phyloP scores from a whole-genome alignment of 2,797 vertebrate genomes.

The Mus caroli region DNA sequence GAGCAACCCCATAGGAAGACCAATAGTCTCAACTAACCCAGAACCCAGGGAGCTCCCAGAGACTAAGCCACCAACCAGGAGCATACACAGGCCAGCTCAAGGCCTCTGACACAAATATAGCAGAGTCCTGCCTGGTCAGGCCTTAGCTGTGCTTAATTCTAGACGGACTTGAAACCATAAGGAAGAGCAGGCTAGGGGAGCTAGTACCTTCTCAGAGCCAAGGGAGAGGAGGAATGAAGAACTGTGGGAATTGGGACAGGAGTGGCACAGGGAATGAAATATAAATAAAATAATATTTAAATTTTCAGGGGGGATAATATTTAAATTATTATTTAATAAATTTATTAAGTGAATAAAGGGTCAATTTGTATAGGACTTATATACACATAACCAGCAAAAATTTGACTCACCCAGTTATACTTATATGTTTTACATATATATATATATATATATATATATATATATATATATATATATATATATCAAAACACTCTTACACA shows the following conservation, averaged over 20 bases:
- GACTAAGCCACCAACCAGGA: neutral
- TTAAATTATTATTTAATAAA: neutral
- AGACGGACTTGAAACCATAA: neutral
- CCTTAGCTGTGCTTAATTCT: neutral
- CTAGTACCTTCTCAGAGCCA: fast-evolving
- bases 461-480: neutral
- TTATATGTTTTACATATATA: neutral
- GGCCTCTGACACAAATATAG: neutral
- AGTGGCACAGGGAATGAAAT: neutral
- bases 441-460: no score
- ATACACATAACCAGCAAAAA: neutral
- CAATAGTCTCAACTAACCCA: neutral
- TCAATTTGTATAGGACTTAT: neutral
- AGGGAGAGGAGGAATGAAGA: neutral
- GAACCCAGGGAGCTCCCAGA: neutral
- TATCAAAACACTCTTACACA: neutral
- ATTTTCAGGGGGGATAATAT: neutral
- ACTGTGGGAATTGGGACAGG: fast-evolving
- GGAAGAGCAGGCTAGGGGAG: neutral
- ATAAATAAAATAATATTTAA: neutral
- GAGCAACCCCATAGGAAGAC: neutral
- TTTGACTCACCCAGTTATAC: no score
- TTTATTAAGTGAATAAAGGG: neutral
- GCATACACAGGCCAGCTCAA: neutral
- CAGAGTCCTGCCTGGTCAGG: neutral